Base-by-base conservation (phyloP, 35 echinoderm and acorn worm species). In the Heliocidaris erythrogramma region DNA sequence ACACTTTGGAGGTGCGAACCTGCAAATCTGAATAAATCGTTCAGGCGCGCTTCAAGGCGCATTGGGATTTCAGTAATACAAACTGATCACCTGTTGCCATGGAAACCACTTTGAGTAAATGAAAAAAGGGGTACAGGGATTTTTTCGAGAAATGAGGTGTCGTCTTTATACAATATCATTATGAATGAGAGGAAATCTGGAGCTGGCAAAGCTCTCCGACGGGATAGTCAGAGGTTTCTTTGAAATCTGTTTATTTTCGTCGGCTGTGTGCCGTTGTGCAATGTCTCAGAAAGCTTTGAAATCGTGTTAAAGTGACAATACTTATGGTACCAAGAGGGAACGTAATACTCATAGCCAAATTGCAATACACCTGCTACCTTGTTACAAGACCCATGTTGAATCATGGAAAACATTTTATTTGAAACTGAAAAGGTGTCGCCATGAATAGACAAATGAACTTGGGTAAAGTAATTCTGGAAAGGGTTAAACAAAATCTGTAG, bases 11-110 rank as follows among this genome's bases (percentile, higher is more conserved):
- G 65, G 65, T 78, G 65, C 65, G 65, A 78, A 78, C 65, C 32
- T 9, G 11, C 87, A 89, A 47, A 89, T 89, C 87, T 89, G 87
- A 47, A 27, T 89, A 89, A 89, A 89, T 42, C 87, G 32, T 32
- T 89, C 47, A 48, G 87, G 87, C 87, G 87, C 87, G 47, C 14
- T 47, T 42, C 47, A 48, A 47, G 47, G 87, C 87, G 87, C 29
- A 30, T 47, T 13, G 87, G 87, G 87, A 48, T 47, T 89, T n/a
- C 17, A 24, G 87, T 89, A 89, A 89, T 89, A 32, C 47, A 89
- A 89, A 89, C 87, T 89, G 87, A 89, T 89, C 87, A 89, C 87
- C 31, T 14, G 87, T 89, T 89, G 31, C 29, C 47, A 48, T 89
- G 29, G 87, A 14, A 89, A 89, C 87, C 31, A 48, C 31, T 89